Evolutionary conservation across 2,797 vertebrate species (phyloP).

Genomic region (Leptoclinus maculatus): DNA sequence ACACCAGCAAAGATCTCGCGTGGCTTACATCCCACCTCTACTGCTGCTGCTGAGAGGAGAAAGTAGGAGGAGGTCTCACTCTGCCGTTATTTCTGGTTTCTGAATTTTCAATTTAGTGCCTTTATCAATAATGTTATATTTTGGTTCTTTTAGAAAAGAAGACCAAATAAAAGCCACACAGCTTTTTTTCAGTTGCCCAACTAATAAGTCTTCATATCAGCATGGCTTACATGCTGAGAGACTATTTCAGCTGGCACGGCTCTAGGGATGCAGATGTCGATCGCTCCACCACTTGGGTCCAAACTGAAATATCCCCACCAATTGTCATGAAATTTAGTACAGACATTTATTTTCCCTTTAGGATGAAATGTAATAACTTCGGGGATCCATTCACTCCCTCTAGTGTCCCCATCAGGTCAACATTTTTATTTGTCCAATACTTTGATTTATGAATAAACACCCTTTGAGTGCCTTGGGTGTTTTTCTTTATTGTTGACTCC

Average conservation of each 20-base stretch:
- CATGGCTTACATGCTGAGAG: neutral
- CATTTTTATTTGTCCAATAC: neutral
- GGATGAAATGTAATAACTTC: too few relatives aligned
- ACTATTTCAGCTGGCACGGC: neutral
- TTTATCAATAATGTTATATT: neutral
- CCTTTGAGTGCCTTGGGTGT: neutral
- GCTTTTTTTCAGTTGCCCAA: neutral
- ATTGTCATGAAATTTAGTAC: neutral
- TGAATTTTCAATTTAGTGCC: neutral
- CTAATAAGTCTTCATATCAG: neutral
- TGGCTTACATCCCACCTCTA: slow-evolving; percentile 69
- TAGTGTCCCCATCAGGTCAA: neutral
- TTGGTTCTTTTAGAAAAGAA: neutral
- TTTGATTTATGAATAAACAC: neutral
- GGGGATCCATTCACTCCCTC: neutral
- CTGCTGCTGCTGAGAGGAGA: slow-evolving; percentile 27
- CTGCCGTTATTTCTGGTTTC: slow-evolving; percentile 17
- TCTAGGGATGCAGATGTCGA: neutral
- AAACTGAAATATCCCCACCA: neutral
- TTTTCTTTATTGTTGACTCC: neutral
- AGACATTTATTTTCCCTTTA: neutral
- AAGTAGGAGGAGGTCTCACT: slow-evolving; percentile 56
- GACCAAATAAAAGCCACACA: neutral
- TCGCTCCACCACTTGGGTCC: neutral
- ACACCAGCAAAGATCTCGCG: slow-evolving; percentile 78